Percentiles rank a stretch among this genome's conserved stretches.
Evolutionary conservation across 2,113 vertebrate genomes (phyloP).

Genomic region (Pollimyrus isidori): DNA sequence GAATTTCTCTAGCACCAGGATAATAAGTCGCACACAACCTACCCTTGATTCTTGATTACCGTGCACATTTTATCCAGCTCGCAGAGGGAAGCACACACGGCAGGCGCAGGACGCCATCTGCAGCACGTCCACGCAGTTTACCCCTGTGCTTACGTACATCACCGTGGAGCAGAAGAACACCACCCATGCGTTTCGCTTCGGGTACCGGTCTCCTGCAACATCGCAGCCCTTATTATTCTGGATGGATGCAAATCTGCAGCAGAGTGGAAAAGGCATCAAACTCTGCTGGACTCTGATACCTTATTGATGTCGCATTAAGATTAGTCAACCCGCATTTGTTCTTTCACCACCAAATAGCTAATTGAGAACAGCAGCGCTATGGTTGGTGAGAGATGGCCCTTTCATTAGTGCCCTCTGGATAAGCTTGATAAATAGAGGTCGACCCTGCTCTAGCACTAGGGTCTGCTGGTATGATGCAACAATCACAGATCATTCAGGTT

Average conservation of each 20-base stretch:
- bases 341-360: background rate
- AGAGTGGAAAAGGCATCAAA: background rate
- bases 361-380: background rate
- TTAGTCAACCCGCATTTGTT: background rate
- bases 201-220: background rate
- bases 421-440: background rate
- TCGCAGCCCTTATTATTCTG: background rate
- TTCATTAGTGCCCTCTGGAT: too few relatives aligned
- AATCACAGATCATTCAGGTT: background rate
- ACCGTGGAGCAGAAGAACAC: background rate
- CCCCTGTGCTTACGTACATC: background rate
- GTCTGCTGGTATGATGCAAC: conserved; percentile 4
- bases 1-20: conserved; percentile 19
- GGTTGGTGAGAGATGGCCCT: background rate
- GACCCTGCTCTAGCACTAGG: background rate
- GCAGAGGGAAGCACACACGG: background rate
- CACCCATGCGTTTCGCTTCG: background rate
- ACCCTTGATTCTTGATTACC: conserved; percentile 17
- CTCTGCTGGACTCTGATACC: background rate
- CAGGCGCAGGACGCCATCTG: background rate
- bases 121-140: background rate
- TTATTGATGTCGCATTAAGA: background rate
- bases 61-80: background rate
- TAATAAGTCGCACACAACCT: conserved; percentile 28
- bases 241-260: background rate